phyloP scores from a whole-genome alignment of 2,113 vertebrate genomes.

The Ciconia boyciana region DNA sequence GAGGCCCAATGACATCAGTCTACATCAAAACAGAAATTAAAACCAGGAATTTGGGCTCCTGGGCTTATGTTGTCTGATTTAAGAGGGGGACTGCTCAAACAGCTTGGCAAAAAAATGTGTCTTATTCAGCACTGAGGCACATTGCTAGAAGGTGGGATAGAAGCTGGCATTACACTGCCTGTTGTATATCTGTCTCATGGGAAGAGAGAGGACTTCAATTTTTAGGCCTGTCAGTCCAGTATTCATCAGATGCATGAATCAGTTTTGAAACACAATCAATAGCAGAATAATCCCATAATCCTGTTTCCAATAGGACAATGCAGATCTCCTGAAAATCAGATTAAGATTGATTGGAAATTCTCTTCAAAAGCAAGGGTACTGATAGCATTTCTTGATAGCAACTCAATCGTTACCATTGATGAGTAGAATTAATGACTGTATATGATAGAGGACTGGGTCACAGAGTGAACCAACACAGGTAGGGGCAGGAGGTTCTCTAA shows the following conservation, averaged over 20 bases:
- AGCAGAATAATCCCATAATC: constrained; percentile 11
- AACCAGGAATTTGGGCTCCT: background rate
- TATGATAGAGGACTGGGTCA: background rate
- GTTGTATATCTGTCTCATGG: background rate
- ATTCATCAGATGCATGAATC: background rate
- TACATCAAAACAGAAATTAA: background rate
- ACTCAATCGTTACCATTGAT: rapidly evolving
- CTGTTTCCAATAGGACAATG: background rate
- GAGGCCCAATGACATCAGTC: background rate
- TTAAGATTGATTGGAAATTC: background rate
- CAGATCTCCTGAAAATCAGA: background rate
- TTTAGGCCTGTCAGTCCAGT: background rate
- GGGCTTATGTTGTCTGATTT: background rate
- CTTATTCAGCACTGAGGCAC: background rate
- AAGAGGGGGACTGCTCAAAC: background rate
- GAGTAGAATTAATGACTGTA: background rate
- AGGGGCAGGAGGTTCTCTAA: background rate
- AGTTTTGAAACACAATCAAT: background rate
- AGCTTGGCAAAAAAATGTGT: background rate
- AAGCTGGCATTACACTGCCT: background rate
- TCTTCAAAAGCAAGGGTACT: background rate
- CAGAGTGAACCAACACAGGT: background rate
- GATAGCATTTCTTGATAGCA: background rate
- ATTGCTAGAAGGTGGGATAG: background rate
- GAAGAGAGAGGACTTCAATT: background rate